phyloP scores from a whole-genome alignment of 2,797 vertebrate genomes.

The Brotula barbata region DNA sequence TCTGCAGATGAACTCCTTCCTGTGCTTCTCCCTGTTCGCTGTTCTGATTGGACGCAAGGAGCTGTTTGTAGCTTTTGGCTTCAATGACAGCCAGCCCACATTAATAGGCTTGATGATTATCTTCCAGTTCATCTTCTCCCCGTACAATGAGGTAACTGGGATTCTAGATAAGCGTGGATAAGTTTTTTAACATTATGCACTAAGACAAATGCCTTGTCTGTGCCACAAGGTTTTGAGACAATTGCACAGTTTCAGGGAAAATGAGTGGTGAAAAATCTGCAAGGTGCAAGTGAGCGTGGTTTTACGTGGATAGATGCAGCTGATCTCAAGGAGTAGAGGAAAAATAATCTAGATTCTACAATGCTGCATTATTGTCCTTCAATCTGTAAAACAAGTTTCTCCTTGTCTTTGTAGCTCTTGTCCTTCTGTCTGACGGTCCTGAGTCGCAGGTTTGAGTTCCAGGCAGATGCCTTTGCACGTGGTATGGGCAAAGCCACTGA shows the following conservation, averaged over 20 bases:
- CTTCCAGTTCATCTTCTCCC: conserved; percentile 99
- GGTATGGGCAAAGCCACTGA: conserved; percentile 91
- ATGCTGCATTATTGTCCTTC: no score
- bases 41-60: conserved; percentile 92
- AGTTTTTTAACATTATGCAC: no score
- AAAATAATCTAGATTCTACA: no score
- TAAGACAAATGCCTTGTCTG: no score
- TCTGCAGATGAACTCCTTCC: conserved; percentile 95
- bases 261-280: no score
- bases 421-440: conserved; percentile 98
- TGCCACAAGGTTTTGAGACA: no score
- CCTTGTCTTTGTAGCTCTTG: conserved; percentile 81
- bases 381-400: no score
- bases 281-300: no score
- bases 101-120: conserved; percentile 98
- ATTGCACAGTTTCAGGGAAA: no score
- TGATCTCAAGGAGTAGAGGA: no score
- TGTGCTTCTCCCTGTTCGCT: conserved; percentile 97
- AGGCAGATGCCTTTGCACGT: conserved; percentile 96
- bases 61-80: conserved; percentile 96
- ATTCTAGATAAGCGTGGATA: no score
- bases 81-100: conserved; percentile 90
- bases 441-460: conserved; percentile 97
- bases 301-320: no score
- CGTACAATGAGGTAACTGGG: conserved; percentile 97